Base-by-base conservation (phyloP, 2,797 vertebrate genomes). In the Hydrolagus colliei region DNA sequence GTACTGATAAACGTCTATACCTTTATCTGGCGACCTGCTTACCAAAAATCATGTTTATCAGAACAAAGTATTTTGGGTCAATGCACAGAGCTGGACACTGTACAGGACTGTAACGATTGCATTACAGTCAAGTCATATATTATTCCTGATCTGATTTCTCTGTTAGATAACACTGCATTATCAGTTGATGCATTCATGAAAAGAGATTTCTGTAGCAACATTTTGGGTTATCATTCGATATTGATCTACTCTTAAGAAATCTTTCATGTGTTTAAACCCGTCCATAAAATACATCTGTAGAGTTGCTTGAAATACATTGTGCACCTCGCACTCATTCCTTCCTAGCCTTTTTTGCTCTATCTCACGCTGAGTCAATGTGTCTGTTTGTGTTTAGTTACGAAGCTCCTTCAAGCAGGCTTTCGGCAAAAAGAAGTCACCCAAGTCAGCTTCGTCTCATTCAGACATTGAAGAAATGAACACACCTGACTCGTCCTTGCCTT, bases 321-420 rank as follows among this genome's bases (percentile, higher is more conserved):
- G 41, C 41, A 52, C 41, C 41, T 52, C 2, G 6, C 41, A 52
- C 41, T 6, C 6, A 52, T 52, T 52, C 41, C 6, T 52, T 52
- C 41, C 41, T 52, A 52, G 41, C 41, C 41, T 52, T 52, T 27
- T 52, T 52, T 52, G 41, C 41, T 52, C 0, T 52, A 52, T 6
- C 41, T 52, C 75, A 86, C 22, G 27, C 20, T 61, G 11, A 52
- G 14, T 73, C 10, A 11, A 35, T 75, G 22, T 74, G 72, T 82
- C 8, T 74, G 85, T 92, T 89, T 13, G 88, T 8, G 87, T 91
- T 88, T 95, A 99, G 98, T 90, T 99, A 78, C 94, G 97, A 88
- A 99, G 97, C 91, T 99, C 98, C 91, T 99, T 99, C 95, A 99
- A 99, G 91, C 97, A 99, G 93, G 98, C 98, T 1, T 99, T 99